Conservation (phyloP, 2,797 vertebrate genomes). For the Falco concolor region DNA sequence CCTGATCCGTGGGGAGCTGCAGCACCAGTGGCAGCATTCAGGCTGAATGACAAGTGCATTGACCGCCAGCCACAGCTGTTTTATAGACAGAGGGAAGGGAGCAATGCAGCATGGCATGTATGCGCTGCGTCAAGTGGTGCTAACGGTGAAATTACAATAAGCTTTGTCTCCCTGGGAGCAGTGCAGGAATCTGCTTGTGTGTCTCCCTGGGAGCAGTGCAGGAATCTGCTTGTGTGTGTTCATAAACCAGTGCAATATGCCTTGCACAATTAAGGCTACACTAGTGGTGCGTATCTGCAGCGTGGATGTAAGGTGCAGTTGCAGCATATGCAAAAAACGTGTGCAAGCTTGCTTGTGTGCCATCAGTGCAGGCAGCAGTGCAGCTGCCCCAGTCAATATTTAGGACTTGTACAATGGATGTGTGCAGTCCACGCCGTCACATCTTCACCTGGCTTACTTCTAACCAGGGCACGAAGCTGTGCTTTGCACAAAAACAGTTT, state of each 20-base stretch:
- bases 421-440: background rate
- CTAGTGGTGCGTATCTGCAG: accelerated
- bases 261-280: background rate
- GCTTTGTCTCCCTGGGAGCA: background rate
- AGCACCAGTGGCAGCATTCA: background rate
- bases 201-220: background rate
- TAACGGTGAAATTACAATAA: background rate
- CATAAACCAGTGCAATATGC: background rate
- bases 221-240: background rate
- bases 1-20: background rate
- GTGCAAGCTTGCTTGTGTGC: background rate
- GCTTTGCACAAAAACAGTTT: background rate
- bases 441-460: background rate
- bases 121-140: background rate
- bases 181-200: background rate
- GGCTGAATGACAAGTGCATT: background rate
- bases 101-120: accelerated
- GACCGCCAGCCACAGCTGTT: accelerated
- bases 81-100: background rate
- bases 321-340: background rate
- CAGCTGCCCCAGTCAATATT: background rate
- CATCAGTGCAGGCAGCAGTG: background rate
- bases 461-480: background rate
- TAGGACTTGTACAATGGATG: background rate
- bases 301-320: background rate